These are phyloP conservation scores for Schmidtea mediterranea DNA, from an alignment of 1,140 invertebrate species.

Conservation along the genomic window DNA sequence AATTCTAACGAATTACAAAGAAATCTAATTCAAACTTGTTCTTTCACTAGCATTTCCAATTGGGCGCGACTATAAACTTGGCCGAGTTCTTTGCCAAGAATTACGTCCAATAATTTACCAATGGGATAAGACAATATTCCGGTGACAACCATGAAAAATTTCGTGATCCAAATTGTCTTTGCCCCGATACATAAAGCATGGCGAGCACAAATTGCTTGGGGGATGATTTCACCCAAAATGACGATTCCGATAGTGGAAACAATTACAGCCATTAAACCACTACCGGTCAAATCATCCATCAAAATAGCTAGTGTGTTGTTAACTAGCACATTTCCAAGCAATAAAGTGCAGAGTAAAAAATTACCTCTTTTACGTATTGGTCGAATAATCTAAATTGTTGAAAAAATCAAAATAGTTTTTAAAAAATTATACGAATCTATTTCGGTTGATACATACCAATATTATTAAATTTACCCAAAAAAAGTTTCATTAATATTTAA, in stretches of 20 bases:
- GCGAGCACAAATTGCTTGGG: constrained; percentile 61
- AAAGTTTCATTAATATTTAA: too few relatives aligned
- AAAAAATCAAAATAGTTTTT: too few relatives aligned
- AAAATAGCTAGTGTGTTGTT: constrained; percentile 86
- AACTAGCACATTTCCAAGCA: constrained; percentile 85
- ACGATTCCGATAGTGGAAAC: constrained; percentile 62
- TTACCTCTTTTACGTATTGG: constrained; percentile 42
- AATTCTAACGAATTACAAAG: neutral
- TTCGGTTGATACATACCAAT: too few relatives aligned
- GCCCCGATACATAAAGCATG: constrained; percentile 83
- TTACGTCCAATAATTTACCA: constrained; percentile 61
- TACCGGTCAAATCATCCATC: constrained; percentile 62
- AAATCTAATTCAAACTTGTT: constrained; percentile 1
- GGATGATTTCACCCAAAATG: constrained; percentile 82
- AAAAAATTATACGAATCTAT: too few relatives aligned
- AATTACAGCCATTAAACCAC: constrained; percentile 40
- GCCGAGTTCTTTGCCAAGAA: constrained; percentile 33
- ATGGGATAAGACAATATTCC: constrained; percentile 75
- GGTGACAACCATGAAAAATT: constrained; percentile 73
- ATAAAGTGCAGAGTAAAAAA: constrained; percentile 65
- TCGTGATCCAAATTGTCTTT: constrained; percentile 66
- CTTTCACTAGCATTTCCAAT: neutral
- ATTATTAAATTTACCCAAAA: too few relatives aligned
- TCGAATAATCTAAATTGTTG: constrained; percentile 15
- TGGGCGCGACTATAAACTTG: constrained; percentile 1